A percentile compares a stretch with the other conserved stretches of the same genome.
phyloP scores from a whole-genome alignment of 2,113 vertebrate genomes.

The Varanus salvator region DNA sequence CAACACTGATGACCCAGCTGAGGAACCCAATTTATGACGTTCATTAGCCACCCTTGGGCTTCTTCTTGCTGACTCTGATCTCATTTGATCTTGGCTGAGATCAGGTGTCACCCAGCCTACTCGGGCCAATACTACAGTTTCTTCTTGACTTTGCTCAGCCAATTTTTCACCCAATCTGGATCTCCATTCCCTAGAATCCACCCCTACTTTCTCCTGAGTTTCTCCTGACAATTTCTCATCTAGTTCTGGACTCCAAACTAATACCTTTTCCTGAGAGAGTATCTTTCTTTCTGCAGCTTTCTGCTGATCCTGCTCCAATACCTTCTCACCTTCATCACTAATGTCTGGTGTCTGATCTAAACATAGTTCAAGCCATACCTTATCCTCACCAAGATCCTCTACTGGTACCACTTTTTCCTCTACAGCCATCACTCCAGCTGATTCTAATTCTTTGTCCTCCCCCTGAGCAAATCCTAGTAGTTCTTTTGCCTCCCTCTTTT shows the following conservation, averaged over 20 bases:
- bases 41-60: neutral
- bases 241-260: neutral
- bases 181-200: neutral
- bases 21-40: neutral
- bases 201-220: neutral
- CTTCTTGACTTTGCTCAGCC: neutral
- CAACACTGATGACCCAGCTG: neutral
- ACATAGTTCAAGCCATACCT: neutral
- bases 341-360: neutral
- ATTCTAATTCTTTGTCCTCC: neutral
- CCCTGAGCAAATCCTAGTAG: neutral
- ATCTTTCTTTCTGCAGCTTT: neutral
- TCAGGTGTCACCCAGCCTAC: neutral
- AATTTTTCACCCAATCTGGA: neutral
- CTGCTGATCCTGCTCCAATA: neutral
- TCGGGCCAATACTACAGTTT: neutral
- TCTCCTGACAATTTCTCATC: neutral
- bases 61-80: neutral
- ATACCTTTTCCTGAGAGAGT: neutral
- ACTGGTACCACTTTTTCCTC: neutral
- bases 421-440: neutral
- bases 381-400: neutral
- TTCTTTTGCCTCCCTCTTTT: neutral
- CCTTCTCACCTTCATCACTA: neutral
- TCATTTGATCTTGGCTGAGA: neutral